phyloP scores from a whole-genome alignment of 2,113 vertebrate species.

The Chiloscyllium plagiosum region DNA sequence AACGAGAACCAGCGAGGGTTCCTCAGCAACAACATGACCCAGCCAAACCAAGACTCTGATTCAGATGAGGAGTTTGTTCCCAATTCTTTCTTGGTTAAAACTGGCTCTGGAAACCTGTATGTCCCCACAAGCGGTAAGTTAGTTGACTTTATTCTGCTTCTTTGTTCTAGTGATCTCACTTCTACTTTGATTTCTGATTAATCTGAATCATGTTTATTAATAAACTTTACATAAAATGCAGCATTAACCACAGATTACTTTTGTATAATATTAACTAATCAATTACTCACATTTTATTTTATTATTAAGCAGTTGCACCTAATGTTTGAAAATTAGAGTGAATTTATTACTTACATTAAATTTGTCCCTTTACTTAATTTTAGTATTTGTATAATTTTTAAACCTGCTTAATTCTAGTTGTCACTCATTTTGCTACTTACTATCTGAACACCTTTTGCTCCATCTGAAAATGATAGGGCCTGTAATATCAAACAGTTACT shows the following conservation, averaged over 20 bases:
- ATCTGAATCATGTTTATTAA: background rate
- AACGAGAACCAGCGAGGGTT: conserved; percentile 91
- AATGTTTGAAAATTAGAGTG: background rate
- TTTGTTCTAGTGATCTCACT: conserved; percentile 32
- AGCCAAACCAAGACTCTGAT: conserved; percentile 87
- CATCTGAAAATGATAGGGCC: background rate
- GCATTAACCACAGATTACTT: background rate
- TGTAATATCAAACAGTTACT: background rate
- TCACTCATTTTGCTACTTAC: background rate
- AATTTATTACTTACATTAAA: background rate
- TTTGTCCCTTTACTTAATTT: background rate
- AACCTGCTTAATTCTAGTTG: background rate
- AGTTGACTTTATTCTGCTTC: conserved; percentile 57
- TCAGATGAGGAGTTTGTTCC: conserved; percentile 95
- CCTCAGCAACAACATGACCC: conserved; percentile 90
- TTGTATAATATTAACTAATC: background rate
- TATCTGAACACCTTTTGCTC: background rate
- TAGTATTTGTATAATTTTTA: background rate
- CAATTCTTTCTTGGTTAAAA: conserved; percentile 95
- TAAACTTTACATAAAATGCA: background rate
- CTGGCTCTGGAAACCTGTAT: conserved; percentile 83
- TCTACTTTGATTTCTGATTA: background rate
- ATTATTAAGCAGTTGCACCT: background rate
- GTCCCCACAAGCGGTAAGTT: conserved; percentile 85
- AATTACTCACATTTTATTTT: background rate